Conservation (phyloP, 1,140 invertebrate genomes). For the Archivesica marissinica region DNA sequence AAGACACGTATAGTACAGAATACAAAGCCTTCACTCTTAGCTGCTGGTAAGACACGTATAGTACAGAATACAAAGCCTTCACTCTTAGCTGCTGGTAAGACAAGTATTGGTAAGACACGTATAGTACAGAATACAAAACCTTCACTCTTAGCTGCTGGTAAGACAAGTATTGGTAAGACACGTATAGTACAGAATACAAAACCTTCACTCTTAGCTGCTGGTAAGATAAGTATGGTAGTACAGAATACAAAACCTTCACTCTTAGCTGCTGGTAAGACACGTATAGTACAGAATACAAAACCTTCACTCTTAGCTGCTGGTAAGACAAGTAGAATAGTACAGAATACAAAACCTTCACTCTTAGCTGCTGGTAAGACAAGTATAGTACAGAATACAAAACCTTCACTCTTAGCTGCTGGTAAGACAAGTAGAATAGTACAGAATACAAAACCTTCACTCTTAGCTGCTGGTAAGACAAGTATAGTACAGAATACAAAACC, state of each 20-base stretch:
- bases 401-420: constrained; percentile 77
- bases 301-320: constrained; percentile 76
- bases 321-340: constrained; percentile 52
- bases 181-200: constrained; percentile 65
- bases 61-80: constrained; percentile 73
- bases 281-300: constrained; percentile 67
- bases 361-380: constrained; percentile 74
- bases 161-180: no score
- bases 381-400: constrained; percentile 67
- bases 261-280: constrained; percentile 74
- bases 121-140: constrained; percentile 69
- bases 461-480: constrained; percentile 74
- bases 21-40: constrained; percentile 75
- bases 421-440: constrained; percentile 3
- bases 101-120: no score
- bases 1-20: constrained; percentile 8
- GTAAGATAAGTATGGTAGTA: constrained; percentile 81
- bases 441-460: constrained; percentile 74
- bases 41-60: constrained; percentile 71
- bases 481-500: constrained; percentile 69
- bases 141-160: constrained; percentile 77
- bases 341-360: constrained; percentile 75
- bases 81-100: constrained; percentile 77
- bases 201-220: constrained; percentile 74
- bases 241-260: constrained; percentile 80